Evolutionary conservation across 2,888 invertebrate species (phyloP), one percentile per base, ranked within the genome.

Genomic region (Tetragonisca angustula): DNA sequence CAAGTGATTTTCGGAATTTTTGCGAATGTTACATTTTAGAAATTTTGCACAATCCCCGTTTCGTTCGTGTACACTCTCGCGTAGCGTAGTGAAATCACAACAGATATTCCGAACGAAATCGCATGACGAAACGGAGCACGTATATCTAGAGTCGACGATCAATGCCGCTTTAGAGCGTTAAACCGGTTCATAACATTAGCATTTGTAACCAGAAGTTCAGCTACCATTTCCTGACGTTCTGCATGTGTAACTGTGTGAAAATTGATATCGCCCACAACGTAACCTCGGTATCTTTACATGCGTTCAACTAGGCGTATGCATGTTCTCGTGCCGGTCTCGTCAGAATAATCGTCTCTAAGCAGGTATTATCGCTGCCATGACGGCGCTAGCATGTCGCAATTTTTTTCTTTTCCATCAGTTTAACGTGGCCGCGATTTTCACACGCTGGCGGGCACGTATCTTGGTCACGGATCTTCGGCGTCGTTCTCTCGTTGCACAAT

Each of bases 301-400:
- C 84, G 79, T 87, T 74, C 82, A 81, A 72, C 78, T 76, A 76
- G 80, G 67, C 77, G 73, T 81, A 68, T 80, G 79, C 83, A 79
- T 76, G 77, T 87, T 87, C 80, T 70, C 76, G 78, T 83, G 81
- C 79, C 67, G 71, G 85, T 17, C 62, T 71, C 62, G 85, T 81
- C 81, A 64, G 71, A 77, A 69, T 88, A 88, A 89, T 87, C 89
- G 84, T 83, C 84, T 72, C 77, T 87, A 81, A 88, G 79, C 85
- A 84, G 65, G 86, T 77, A 88, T 88, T 88, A 88, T 88, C 88
- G 88, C 84, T 62, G 62, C 82, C 73, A 89, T 79, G 82, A 84
- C 88, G 88, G 86, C 83, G 83, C 82, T 89, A 86, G 88, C 89
- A 81, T 88, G 89, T 89, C 83, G 87, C 84, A 73, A 84, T 84